Conservation (phyloP, 2,113 vertebrate genomes). For the Urocitellus parryii region DNA sequence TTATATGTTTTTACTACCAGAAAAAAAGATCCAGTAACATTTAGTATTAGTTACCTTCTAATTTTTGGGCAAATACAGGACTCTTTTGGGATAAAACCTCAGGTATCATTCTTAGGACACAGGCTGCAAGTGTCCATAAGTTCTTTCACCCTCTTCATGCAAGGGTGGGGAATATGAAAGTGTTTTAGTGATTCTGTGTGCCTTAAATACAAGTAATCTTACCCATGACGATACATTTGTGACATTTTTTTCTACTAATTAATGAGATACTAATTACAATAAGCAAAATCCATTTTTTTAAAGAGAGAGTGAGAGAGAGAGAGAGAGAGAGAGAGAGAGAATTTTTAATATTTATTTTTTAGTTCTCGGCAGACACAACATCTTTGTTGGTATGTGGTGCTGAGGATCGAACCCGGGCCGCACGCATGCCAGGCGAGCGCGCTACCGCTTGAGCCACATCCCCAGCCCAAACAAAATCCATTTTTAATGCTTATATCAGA, state of each 20-base stretch:
- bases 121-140: neutral
- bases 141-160: neutral
- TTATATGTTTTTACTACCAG: neutral
- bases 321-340: too few relatives aligned
- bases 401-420: too few relatives aligned
- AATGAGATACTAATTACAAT: constrained; percentile 20
- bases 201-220: neutral
- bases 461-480: too few relatives aligned
- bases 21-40: neutral
- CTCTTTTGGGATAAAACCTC: neutral
- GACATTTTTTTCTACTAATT: neutral
- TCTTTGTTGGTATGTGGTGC: too few relatives aligned
- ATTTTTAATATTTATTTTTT: too few relatives aligned
- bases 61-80: neutral
- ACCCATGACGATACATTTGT: neutral
- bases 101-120: neutral
- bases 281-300: neutral
- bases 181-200: neutral
- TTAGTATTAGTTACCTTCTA: neutral
- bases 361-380: too few relatives aligned
- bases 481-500: constrained; percentile 36
- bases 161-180: neutral
- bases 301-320: too few relatives aligned
- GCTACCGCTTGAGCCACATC: too few relatives aligned
- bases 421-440: too few relatives aligned